phyloP scores from a whole-genome alignment of 1,140 invertebrate species.

The Drosophila arizonae region DNA sequence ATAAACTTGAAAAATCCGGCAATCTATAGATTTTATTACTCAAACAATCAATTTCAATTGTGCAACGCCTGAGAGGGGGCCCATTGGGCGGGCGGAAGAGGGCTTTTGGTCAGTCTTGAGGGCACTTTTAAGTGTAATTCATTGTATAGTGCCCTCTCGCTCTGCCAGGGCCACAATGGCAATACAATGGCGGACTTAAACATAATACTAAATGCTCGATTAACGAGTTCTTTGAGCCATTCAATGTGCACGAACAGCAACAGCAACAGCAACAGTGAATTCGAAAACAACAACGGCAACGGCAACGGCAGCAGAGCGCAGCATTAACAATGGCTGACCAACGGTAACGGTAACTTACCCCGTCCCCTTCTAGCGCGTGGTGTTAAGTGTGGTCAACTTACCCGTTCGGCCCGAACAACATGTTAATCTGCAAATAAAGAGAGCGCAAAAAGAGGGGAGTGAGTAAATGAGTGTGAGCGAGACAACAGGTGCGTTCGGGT shows the following conservation, averaged over 20 bases:
- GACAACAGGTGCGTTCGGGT: neutral
- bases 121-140: conserved; percentile 18
- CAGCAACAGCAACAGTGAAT: no score
- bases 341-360: neutral
- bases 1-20: conserved; percentile 4
- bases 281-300: conserved; percentile 1
- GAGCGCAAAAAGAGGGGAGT: conserved; percentile 13
- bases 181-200: conserved; percentile 34
- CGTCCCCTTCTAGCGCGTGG: neutral
- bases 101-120: conserved; percentile 12
- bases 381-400: conserved; percentile 45
- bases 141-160: conserved; percentile 8
- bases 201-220: conserved; percentile 51
- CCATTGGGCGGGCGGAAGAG: neutral
- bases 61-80: neutral
- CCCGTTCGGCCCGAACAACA: conserved; percentile 45
- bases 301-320: neutral
- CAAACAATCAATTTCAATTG: conserved; percentile 29
- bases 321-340: conserved; percentile 10
- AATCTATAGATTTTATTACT: conserved; percentile 14
- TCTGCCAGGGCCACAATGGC: neutral
- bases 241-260: conserved; percentile 10
- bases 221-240: conserved; percentile 44
- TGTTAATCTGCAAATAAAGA: conserved; percentile 55
- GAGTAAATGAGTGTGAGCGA: neutral